Conservation (phyloP, 53 echinoderm and acorn worm genomes). For the Arbacia lixula region DNA sequence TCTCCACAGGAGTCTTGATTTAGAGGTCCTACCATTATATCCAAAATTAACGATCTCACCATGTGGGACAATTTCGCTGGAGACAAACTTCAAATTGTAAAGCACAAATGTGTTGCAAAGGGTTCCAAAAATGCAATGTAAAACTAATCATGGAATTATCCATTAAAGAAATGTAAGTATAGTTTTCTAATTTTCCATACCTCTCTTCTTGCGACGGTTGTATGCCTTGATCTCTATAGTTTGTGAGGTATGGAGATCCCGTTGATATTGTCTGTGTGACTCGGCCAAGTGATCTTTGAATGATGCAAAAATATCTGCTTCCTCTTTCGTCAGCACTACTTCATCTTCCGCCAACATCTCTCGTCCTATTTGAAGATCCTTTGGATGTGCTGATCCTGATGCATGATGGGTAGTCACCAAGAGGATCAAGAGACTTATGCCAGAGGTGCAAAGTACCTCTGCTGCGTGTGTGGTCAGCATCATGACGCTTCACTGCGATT, state of each 20-base stretch:
- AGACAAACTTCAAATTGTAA: neutral
- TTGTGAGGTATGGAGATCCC: conserved; percentile 7
- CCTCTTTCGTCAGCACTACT: neutral
- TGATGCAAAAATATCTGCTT: neutral
- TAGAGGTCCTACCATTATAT: too few relatives aligned
- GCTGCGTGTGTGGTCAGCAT: too few relatives aligned
- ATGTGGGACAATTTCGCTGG: neutral
- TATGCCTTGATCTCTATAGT: neutral
- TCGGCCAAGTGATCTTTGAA: neutral
- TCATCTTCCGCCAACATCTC: too few relatives aligned
- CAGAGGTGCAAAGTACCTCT: too few relatives aligned
- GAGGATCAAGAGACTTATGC: too few relatives aligned
- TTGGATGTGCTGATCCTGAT: neutral
- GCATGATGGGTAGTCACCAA: neutral
- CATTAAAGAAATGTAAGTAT: too few relatives aligned
- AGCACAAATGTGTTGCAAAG: neutral
- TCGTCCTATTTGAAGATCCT: neutral
- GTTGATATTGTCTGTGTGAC: neutral
- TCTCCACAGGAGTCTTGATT: too few relatives aligned
- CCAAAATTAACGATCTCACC: too few relatives aligned
- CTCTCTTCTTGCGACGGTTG: conserved; percentile 22
- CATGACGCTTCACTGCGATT: too few relatives aligned
- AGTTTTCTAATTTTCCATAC: neutral
- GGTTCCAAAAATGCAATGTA: neutral
- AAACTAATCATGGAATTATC: too few relatives aligned